A percentile compares a stretch with the other conserved stretches of the same genome.
phyloP scores from a whole-genome alignment of 2,888 invertebrate genomes.

The Pammene aurita region DNA sequence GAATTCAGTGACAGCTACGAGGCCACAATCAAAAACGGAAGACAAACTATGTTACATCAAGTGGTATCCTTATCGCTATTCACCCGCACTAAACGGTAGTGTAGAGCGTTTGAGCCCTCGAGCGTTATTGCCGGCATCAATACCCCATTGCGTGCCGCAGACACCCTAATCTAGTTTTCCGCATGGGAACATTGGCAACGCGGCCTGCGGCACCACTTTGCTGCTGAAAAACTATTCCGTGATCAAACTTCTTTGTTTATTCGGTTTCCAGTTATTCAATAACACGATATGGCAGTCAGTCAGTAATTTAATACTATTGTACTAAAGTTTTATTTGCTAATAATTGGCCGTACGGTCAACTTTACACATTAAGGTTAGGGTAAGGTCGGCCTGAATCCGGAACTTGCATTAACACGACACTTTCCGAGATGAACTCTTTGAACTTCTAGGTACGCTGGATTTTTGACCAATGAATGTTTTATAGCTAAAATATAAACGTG shows the following conservation, averaged over 20 bases:
- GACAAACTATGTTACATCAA: background rate
- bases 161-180: constrained; percentile 35
- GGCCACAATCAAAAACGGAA: background rate
- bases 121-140: constrained; percentile 29
- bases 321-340: background rate
- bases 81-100: constrained; percentile 10
- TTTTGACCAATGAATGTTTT: too few species aligned
- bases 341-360: background rate
- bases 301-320: background rate
- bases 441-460: too few species aligned
- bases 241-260: constrained; percentile 6
- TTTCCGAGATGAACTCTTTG: background rate
- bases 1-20: constrained; percentile 36
- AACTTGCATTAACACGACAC: too few species aligned
- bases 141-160: constrained; percentile 36
- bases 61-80: constrained; percentile 17
- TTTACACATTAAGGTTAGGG: too few species aligned
- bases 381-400: too few species aligned
- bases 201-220: constrained; percentile 22
- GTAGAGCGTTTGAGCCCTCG: constrained; percentile 16
- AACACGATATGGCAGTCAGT: background rate
- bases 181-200: constrained; percentile 34
- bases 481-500: too few species aligned
- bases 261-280: constrained; percentile 14
- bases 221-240: constrained; percentile 13